A percentile compares a stretch with the other conserved stretches of the same genome.
phyloP scores from a whole-genome alignment of 2,888 invertebrate genomes.

The Cataglyphis livida region DNA sequence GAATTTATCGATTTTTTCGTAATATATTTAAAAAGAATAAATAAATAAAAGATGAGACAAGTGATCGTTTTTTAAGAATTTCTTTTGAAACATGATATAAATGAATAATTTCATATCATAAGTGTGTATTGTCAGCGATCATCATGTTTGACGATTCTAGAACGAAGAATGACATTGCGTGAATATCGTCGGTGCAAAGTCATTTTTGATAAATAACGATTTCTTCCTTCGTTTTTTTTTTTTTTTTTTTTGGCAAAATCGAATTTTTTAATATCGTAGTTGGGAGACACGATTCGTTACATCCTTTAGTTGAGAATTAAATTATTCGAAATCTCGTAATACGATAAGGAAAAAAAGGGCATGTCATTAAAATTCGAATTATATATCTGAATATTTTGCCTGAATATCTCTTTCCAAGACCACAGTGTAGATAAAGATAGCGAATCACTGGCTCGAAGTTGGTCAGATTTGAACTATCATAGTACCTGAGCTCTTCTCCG shows the following conservation, averaged over 20 bases:
- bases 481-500: background rate
- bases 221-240: background rate
- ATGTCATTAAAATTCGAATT: background rate
- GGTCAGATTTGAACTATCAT: background rate
- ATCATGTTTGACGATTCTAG: constrained; percentile 1
- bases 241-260: background rate
- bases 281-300: background rate
- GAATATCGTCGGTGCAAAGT: constrained; percentile 35
- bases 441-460: background rate
- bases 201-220: background rate
- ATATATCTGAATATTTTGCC: no score
- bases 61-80: background rate
- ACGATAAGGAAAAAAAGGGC: background rate
- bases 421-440: background rate
- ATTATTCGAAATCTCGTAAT: background rate
- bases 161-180: constrained; percentile 60
- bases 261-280: background rate
- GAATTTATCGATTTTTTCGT: background rate
- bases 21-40: background rate
- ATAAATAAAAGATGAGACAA: background rate
- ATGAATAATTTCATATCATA: background rate
- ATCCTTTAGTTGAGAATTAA: background rate
- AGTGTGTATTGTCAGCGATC: constrained; percentile 10
- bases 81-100: background rate
- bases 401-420: background rate